Evolutionary conservation across 2,797 vertebrate genomes (phyloP).

Genomic region (Microctenopoma steveboyesi): DNA sequence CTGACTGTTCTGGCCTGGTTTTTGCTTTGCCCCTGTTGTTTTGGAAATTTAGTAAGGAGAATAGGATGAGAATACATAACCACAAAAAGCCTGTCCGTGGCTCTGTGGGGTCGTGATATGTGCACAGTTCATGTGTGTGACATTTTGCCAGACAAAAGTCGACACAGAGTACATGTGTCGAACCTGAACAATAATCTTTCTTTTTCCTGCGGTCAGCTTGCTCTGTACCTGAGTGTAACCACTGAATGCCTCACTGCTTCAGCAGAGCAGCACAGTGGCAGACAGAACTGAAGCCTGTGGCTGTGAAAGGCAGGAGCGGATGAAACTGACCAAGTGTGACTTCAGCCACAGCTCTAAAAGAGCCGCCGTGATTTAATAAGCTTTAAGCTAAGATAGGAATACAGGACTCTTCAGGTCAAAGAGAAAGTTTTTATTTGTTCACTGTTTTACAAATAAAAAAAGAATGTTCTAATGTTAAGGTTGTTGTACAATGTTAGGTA

Average conservation of each 20-base stretch:
- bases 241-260: constrained; percentile 45
- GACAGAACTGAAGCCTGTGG: constrained; percentile 42
- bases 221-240: constrained; percentile 41
- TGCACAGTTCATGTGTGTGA: constrained; percentile 30
- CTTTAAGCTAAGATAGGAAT: constrained; percentile 28
- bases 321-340: constrained; percentile 45
- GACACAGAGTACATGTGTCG: constrained; percentile 30
- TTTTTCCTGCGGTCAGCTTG: constrained; percentile 40
- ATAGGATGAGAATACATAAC: constrained; percentile 1
- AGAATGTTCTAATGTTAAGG: neutral
- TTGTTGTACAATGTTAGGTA: no score
- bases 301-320: constrained; percentile 55
- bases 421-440: neutral
- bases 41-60: constrained; percentile 14
- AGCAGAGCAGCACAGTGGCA: constrained; percentile 40
- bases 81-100: neutral
- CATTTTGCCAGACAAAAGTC: constrained; percentile 66
- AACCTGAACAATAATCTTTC: constrained; percentile 42
- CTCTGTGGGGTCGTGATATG: constrained; percentile 21
- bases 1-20: constrained; percentile 30
- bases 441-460: neutral
- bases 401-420: constrained; percentile 4
- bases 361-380: constrained; percentile 26
- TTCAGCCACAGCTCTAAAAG: constrained; percentile 32
- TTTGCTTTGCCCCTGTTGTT: constrained; percentile 24